These are phyloP conservation scores for Carollia perspicillata DNA, from an alignment of 2,113 vertebrate genomes.

Conservation along the genomic window DNA sequence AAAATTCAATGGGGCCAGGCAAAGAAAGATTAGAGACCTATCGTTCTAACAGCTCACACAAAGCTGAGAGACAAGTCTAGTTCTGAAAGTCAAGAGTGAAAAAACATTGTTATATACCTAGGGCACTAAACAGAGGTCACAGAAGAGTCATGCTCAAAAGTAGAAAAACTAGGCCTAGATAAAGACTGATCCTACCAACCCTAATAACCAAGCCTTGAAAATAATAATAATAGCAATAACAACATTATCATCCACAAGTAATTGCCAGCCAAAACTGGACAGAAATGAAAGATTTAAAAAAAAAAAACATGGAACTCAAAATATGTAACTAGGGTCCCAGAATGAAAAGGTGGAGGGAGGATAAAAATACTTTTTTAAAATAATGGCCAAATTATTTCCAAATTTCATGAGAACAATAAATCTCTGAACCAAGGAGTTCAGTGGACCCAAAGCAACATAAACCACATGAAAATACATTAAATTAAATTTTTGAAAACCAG, in stretches of 20 bases:
- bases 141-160: not conserved
- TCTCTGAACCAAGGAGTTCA: not conserved
- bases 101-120: not conserved
- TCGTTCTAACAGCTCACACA: not conserved
- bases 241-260: not conserved
- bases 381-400: not conserved
- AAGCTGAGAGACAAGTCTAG: not conserved
- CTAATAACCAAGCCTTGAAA: not conserved
- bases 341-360: not conserved
- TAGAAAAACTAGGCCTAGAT: not conserved
- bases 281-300: not conserved
- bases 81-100: not conserved
- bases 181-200: not conserved
- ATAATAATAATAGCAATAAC: not conserved
- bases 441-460: not conserved
- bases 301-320: not conserved
- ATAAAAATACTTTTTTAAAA: not conserved
- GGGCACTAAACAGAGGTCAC: not conserved
- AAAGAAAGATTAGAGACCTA: not conserved
- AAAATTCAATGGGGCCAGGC: constrained; percentile 20
- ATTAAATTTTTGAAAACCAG: not conserved
- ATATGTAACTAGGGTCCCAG: not conserved
- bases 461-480: not conserved
- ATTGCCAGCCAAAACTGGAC: not conserved
- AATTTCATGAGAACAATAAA: constrained; percentile 11